Evolutionary conservation across 2,797 vertebrate species (phyloP).

Genomic region (Macropus fuliginosus): DNA sequence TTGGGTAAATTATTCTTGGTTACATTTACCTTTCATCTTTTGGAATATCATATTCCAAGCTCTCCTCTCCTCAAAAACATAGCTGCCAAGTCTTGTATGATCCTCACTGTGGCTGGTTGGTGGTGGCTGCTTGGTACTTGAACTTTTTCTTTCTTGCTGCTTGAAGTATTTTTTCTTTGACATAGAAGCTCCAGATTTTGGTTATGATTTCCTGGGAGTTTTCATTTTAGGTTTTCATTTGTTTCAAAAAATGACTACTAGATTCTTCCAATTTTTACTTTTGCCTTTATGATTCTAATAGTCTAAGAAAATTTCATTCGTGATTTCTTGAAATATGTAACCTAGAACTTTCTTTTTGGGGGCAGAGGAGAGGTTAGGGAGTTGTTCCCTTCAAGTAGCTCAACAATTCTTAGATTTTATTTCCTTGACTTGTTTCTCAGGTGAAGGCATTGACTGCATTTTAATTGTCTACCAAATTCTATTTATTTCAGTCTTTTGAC

Average conservation of each 20-base stretch:
- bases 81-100: not conserved
- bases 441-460: not conserved
- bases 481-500: not conserved
- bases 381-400: not conserved
- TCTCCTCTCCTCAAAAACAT: not conserved
- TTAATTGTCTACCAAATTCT: not conserved
- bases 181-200: not conserved
- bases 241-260: not conserved
- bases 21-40: not conserved
- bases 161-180: not conserved
- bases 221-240: not conserved
- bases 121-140: not conserved
- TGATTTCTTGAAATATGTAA: not conserved
- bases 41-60: not conserved
- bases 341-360: not conserved
- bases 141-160: not conserved
- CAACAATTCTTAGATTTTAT: not conserved
- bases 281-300: not conserved
- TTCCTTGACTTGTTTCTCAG: not conserved
- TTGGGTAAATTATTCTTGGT: not conserved
- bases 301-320: not conserved
- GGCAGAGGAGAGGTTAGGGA: fast-evolving
- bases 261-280: not conserved
- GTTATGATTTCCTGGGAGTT: not conserved
- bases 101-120: not conserved